phyloP scores from a whole-genome alignment of 2,888 invertebrate genomes.

The Dicyrtomina minuta region DNA sequence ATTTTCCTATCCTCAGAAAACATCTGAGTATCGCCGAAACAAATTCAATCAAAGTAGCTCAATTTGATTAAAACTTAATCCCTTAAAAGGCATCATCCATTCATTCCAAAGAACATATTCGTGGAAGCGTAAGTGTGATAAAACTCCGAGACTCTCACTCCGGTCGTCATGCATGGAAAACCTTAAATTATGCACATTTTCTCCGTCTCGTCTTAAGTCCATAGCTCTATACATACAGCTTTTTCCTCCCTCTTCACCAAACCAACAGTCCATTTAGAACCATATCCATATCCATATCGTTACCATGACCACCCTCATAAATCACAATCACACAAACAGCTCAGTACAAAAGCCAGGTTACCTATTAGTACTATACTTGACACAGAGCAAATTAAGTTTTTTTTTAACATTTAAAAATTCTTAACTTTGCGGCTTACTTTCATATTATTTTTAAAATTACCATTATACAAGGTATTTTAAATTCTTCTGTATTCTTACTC shows the following conservation, averaged over 20 bases:
- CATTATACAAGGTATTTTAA: no score
- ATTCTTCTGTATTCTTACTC: no score
- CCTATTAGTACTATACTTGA: not conserved
- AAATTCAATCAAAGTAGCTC: conserved; percentile 48
- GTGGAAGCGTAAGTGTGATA: not conserved
- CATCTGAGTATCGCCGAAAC: conserved; percentile 34
- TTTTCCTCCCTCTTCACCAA: not conserved
- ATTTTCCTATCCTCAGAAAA: conserved; percentile 14
- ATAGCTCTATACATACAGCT: not conserved
- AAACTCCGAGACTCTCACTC: not conserved
- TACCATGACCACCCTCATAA: no score
- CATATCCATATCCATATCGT: no score
- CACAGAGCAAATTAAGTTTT: no score
- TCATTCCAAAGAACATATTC: conserved; percentile 20
- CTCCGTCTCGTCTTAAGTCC: not conserved
- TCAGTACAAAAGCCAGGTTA: not conserved
- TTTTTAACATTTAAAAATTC: no score
- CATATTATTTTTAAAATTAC: no score
- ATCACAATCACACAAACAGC: no score
- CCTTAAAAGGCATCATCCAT: conserved; percentile 45
- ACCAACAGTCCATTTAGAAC: no score
- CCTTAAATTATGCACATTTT: conserved; percentile 32
- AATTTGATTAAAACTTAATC: conserved; percentile 52
- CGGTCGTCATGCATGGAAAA: conserved; percentile 31
- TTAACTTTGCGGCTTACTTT: no score